phyloP scores from a whole-genome alignment of 1,140 invertebrate genomes.

The Papilio xuthus region DNA sequence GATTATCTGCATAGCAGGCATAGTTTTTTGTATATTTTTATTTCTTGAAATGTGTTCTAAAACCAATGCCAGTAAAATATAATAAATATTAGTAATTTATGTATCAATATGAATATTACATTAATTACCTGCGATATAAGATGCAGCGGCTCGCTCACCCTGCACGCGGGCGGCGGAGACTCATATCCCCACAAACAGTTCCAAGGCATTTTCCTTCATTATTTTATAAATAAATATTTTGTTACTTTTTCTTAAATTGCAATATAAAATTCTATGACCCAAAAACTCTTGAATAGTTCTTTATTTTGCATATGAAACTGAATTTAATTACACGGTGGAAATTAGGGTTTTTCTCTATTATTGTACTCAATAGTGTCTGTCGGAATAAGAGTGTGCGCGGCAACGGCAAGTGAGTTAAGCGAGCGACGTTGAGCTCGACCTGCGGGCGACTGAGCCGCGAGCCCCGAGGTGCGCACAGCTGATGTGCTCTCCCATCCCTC shows the following conservation, averaged over 20 bases:
- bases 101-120: background rate
- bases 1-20: no score
- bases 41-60: background rate
- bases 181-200: slow-evolving; percentile 77
- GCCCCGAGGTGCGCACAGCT: slow-evolving; percentile 49
- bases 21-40: no score
- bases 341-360: slow-evolving; percentile 16
- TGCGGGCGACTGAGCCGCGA: slow-evolving; percentile 52
- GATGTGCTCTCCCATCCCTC: slow-evolving; percentile 52
- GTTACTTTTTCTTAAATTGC: slow-evolving; percentile 13
- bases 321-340: background rate
- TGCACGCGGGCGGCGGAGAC: slow-evolving; percentile 67
- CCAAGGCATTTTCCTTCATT: slow-evolving; percentile 73
- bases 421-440: slow-evolving; percentile 53
- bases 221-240: slow-evolving; percentile 7
- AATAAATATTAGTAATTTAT: slow-evolving; percentile 17
- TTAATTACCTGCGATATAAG: slow-evolving; percentile 63
- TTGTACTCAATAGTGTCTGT: slow-evolving; percentile 8
- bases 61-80: background rate
- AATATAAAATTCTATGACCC: slow-evolving; percentile 17
- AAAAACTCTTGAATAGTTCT: background rate
- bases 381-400: slow-evolving; percentile 4
- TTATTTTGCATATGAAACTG: background rate
- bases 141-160: slow-evolving; percentile 70
- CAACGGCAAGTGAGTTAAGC: slow-evolving; percentile 39